These are phyloP conservation scores for Nasonia vitripennis DNA, from an alignment of 1,140 invertebrate genomes.

Conservation along the genomic window DNA sequence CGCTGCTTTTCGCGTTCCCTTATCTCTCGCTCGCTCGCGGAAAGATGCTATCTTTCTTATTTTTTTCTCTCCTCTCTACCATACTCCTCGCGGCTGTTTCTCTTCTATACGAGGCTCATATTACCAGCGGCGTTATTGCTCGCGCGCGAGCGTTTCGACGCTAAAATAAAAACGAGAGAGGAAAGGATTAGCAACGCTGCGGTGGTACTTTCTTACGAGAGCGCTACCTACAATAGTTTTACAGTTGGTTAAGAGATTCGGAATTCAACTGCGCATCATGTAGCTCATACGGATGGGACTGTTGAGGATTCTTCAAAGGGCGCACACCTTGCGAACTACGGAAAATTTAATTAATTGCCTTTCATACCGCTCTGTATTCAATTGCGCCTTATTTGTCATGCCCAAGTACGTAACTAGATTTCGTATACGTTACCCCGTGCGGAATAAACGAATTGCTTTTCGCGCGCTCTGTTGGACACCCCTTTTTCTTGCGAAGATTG, in stretches of 20 bases:
- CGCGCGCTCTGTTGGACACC: not conserved
- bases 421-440: constrained; percentile 7
- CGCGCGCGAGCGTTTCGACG: constrained; percentile 3
- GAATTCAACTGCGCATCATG: too few species aligned
- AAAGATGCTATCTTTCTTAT: constrained; percentile 36
- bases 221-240: not conserved
- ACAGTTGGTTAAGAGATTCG: not conserved
- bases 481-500: too few species aligned
- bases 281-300: too few species aligned
- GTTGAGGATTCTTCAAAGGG: not conserved
- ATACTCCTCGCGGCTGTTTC: not conserved
- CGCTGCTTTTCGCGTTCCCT: constrained; percentile 38
- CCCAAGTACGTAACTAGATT: constrained; percentile 1
- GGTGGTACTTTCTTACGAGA: constrained; percentile 29
- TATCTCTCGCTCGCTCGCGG: constrained; percentile 22
- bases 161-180: constrained; percentile 6
- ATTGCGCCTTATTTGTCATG: constrained; percentile 41
- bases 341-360: constrained; percentile 34
- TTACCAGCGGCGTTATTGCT: constrained; percentile 22
- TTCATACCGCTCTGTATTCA: constrained; percentile 12
- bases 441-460: not conserved
- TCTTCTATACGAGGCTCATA: constrained; percentile 19
- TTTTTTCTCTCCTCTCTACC: not conserved
- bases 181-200: not conserved
- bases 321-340: not conserved